Conservation (phyloP, 2,888 invertebrate species). For the Euplexia lucipara region DNA sequence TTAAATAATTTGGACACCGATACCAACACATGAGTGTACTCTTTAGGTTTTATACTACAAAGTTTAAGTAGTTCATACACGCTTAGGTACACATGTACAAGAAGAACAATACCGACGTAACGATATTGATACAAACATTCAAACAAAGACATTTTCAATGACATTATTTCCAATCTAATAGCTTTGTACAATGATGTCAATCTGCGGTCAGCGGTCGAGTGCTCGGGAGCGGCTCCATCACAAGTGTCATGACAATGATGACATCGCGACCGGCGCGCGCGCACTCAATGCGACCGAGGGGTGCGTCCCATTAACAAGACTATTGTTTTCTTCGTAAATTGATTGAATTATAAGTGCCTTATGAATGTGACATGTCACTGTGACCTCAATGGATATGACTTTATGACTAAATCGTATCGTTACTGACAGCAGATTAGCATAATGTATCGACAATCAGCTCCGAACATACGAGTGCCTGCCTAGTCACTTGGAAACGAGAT, state of each 20-base stretch:
- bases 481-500: conserved; percentile 12
- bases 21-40: too few relatives aligned
- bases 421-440: conserved; percentile 31
- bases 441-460: conserved; percentile 21
- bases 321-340: conserved; percentile 45
- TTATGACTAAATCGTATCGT: conserved; percentile 21
- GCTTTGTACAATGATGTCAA: conserved; percentile 10
- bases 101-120: conserved; percentile 1
- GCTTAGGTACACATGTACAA: neutral
- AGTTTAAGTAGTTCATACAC: too few relatives aligned
- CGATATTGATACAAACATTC: conserved; percentile 10
- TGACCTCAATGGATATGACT: conserved; percentile 23
- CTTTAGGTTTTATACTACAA: too few relatives aligned
- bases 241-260: conserved; percentile 34
- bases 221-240: neutral
- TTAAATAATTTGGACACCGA: too few relatives aligned
- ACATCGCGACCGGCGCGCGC: conserved; percentile 24
- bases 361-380: conserved; percentile 21
- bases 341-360: conserved; percentile 46
- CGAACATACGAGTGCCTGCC: conserved; percentile 6
- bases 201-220: conserved; percentile 15
- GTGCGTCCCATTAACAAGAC: conserved; percentile 45
- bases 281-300: conserved; percentile 20
- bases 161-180: conserved; percentile 9
- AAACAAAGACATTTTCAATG: neutral